Percentiles rank a stretch among this genome's conserved stretches.
Evolutionary conservation across 2,797 vertebrate species (phyloP).

Genomic region (Dipus sagitta): DNA sequence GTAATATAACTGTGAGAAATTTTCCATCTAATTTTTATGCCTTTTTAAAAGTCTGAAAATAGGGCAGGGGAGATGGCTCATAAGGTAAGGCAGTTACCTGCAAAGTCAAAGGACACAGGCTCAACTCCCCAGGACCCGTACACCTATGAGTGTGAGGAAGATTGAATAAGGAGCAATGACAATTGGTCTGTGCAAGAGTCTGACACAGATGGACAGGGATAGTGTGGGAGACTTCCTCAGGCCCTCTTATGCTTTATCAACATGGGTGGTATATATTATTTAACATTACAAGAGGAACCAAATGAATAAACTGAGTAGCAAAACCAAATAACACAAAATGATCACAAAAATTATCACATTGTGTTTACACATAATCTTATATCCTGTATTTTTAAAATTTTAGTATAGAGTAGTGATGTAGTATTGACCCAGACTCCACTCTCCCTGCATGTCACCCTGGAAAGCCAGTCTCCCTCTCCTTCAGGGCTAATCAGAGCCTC

Average conservation of each 20-base stretch:
- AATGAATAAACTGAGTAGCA: too few species aligned
- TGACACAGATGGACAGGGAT: too few species aligned
- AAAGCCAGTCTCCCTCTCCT: background rate
- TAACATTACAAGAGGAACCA: too few species aligned
- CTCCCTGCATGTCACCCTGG: background rate
- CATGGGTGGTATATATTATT: too few species aligned
- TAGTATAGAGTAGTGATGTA: background rate
- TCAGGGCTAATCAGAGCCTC: too few species aligned
- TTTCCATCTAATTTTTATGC: too few species aligned
- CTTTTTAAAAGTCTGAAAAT: too few species aligned
- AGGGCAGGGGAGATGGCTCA: too few species aligned
- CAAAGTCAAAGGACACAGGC: too few species aligned
- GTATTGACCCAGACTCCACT: background rate
- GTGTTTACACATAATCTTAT: background rate
- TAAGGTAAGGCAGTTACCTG: too few species aligned
- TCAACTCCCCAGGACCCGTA: too few species aligned
- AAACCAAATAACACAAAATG: background rate
- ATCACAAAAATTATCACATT: background rate
- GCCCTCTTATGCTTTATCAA: background rate
- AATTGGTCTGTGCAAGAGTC: background rate
- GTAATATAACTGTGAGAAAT: too few species aligned
- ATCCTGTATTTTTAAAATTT: background rate
- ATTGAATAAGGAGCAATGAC: background rate
- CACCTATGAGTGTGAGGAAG: background rate
- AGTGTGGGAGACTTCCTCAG: background rate